Conservation (phyloP, 2,888 invertebrate genomes). For the Thysanoteuthis rhombus region DNA sequence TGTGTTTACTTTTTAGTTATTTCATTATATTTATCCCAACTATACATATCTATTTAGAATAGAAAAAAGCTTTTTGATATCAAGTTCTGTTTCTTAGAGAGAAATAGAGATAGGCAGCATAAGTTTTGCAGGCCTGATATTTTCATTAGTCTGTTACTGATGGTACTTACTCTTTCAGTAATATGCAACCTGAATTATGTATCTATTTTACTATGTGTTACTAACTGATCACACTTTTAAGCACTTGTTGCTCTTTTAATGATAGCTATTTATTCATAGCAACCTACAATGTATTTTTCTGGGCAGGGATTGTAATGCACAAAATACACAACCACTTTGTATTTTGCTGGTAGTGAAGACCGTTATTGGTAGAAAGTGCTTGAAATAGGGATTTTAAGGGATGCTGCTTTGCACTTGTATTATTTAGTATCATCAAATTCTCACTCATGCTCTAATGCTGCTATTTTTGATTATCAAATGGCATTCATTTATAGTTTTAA, state of each 20-base stretch:
- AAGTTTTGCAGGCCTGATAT: background rate
- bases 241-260: background rate
- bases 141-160: background rate
- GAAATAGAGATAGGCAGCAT: background rate
- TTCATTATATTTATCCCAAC: background rate
- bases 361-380: too few species aligned
- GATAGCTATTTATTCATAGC: background rate
- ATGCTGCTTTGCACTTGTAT: too few species aligned
- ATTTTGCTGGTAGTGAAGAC: background rate
- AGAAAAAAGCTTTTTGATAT: background rate
- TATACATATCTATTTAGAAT: background rate
- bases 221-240: background rate
- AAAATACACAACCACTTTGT: background rate
- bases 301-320: background rate
- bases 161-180: background rate
- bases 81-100: background rate
- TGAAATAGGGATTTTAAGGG: too few species aligned
- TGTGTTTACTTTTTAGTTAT: background rate
- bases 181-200: background rate
- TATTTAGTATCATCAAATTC: too few species aligned
- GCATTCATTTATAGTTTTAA: too few species aligned
- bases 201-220: background rate
- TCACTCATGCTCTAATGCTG: too few species aligned
- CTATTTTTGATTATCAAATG: too few species aligned
- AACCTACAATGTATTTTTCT: background rate